phyloP scores from a whole-genome alignment of 1,140 invertebrate species.

The Vanessa tameamea region DNA sequence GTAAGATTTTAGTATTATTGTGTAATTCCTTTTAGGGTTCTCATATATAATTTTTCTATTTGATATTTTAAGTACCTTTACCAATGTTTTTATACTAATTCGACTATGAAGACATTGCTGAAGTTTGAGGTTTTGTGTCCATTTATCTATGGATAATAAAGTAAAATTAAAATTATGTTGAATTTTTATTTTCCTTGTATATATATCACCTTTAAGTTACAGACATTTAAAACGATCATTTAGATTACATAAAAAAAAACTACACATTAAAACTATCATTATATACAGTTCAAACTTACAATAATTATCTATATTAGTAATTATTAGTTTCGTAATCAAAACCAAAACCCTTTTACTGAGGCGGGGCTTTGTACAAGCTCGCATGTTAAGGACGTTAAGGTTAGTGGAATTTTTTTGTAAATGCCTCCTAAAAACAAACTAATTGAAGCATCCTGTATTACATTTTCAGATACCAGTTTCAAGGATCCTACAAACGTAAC shows the following conservation, averaged over 20 bases:
- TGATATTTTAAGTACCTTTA: constrained; percentile 66
- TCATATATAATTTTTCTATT: constrained; percentile 76
- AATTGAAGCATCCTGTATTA: too few relatives aligned
- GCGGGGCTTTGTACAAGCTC: too few relatives aligned
- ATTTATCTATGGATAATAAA: constrained; percentile 77
- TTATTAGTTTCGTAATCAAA: too few relatives aligned
- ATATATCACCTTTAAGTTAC: background rate
- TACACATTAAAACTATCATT: too few relatives aligned
- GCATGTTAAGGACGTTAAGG: too few relatives aligned
- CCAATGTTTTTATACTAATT: constrained; percentile 69
- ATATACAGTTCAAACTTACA: too few relatives aligned
- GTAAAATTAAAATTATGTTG: constrained; percentile 58
- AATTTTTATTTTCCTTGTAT: constrained; percentile 41
- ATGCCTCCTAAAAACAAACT: too few relatives aligned
- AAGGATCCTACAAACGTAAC: background rate
- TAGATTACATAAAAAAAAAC: too few relatives aligned
- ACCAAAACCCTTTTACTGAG: too few relatives aligned
- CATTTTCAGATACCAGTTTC: too few relatives aligned
- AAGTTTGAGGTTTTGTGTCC: constrained; percentile 70
- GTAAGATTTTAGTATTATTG: constrained; percentile 66
- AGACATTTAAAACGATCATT: background rate
- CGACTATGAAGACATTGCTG: constrained; percentile 68
- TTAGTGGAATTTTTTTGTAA: too few relatives aligned
- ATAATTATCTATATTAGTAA: too few relatives aligned
- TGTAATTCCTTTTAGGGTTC: constrained; percentile 69